Evolutionary conservation across 2,888 invertebrate species (phyloP), one percentile per base, ranked within the genome.

Genomic region (Agrotis ipsilon): DNA sequence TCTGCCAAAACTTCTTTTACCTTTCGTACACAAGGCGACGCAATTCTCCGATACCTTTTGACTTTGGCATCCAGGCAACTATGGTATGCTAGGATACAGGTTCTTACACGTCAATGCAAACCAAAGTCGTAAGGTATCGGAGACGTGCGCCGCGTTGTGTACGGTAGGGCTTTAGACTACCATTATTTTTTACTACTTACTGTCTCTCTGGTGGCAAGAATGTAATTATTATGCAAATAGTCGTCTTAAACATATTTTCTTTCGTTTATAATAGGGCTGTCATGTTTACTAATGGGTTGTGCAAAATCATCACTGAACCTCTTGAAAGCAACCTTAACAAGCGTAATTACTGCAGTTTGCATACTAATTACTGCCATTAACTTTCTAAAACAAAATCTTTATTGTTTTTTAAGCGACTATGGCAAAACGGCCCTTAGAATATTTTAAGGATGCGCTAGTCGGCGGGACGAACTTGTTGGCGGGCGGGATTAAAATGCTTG

Each of bases 311-410:
- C 32, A 62, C 51, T 52, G 52, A 62, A 63, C 61, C 59, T 52
- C 27, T 76, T 63, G 51, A 55, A 71, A 67, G 59, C 71, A 58
- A 68, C 48, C 61, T 75, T 51, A 61, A 63, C 63, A 55, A 68
- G 59, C 62, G 18, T 74, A 71, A 83, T 81, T 66, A 73, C 73
- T 58, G 46, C 55, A 68, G 58, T 74, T 70, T 78, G 67, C 67
- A 66, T 79, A 68, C 75, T 81, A 75, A 84, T 78, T 71, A 62
- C 59, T 45, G 13, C 24, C 70, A 68, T 83, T 82, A 81, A 79
- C 60, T 81, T 73, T 80, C 61, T 59, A 72, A 74, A 69, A 67
- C 68, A 63, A 73, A 79, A 66, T 67, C 59, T 51, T 80, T 64
- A 70, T 67, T 67, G 57, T 52, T 72, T 59, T 76, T 61, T 48